phyloP scores from a whole-genome alignment of 2,113 vertebrate genomes.

The Eclectus roratus region DNA sequence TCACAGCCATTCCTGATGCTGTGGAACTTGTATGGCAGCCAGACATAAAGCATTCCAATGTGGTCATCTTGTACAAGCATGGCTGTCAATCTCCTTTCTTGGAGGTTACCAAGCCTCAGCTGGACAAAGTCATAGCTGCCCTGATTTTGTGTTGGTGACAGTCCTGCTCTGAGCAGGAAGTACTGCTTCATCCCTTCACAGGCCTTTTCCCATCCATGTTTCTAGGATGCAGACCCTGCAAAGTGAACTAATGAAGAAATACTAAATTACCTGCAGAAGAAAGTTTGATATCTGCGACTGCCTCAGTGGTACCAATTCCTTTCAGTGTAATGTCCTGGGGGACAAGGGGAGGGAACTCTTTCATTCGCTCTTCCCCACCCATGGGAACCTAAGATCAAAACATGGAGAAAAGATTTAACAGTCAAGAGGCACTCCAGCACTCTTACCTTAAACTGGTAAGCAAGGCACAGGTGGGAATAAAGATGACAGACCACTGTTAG shows the following conservation, averaged over 20 bases:
- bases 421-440: not conserved
- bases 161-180: not conserved
- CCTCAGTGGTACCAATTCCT: slow-evolving; percentile 77
- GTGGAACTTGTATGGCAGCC: not conserved
- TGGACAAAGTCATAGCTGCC: not conserved
- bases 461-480: not conserved
- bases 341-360: slow-evolving; percentile 81
- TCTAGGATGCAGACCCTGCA: not conserved
- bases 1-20: not conserved
- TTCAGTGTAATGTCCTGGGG: slow-evolving; percentile 81
- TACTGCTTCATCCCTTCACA: not conserved
- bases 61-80: not conserved
- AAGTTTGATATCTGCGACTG: slow-evolving; percentile 89
- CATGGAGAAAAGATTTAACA: not conserved
- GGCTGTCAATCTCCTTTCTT: not conserved
- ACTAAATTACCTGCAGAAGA: slow-evolving; percentile 88
- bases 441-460: not conserved
- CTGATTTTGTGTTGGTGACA: not conserved
- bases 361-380: slow-evolving; percentile 90
- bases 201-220: not conserved
- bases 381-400: slow-evolving; percentile 80
- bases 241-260: slow-evolving; percentile 1
- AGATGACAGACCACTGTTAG: not conserved
- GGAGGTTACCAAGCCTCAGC: not conserved
- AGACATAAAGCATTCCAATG: not conserved